Percentiles rank a stretch among this genome's conserved stretches.
Conservation (phyloP, 2,888 invertebrate genomes). For the Drosophila fungiperda region DNA sequence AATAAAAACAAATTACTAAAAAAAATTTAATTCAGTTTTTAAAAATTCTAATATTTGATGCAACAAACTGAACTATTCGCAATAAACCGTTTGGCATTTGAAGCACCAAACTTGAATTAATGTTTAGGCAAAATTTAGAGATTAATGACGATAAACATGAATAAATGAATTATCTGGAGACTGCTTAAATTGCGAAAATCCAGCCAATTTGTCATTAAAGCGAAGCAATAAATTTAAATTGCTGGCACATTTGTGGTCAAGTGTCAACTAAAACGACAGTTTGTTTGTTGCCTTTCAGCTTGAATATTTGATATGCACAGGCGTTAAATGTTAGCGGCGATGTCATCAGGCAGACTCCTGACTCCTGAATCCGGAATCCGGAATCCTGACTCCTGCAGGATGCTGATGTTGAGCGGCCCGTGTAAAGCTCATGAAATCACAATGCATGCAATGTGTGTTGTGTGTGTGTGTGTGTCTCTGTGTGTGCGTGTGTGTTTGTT, state of each 20-base stretch:
- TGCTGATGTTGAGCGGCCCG: slow-evolving; percentile 33
- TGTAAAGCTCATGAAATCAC: slow-evolving; percentile 50
- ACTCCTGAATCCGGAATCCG: too few relatives aligned
- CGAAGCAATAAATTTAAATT: slow-evolving; percentile 9
- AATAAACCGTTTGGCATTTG: neutral
- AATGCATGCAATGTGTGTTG: slow-evolving; percentile 34
- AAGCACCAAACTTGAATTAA: neutral
- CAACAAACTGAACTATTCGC: neutral
- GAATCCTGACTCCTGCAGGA: slow-evolving; percentile 34
- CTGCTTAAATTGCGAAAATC: neutral
- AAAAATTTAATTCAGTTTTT: neutral
- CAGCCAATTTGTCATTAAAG: slow-evolving; percentile 6
- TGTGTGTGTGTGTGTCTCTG: slow-evolving; percentile 10
- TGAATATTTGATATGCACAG: slow-evolving; percentile 55
- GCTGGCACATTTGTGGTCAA: slow-evolving; percentile 4
- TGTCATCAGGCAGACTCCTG: slow-evolving; percentile 49
- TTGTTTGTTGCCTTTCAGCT: slow-evolving; percentile 21
- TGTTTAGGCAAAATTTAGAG: neutral
- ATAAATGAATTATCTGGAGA: neutral
- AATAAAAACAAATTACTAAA: neutral
- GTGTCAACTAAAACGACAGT: neutral
- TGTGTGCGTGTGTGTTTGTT: slow-evolving; percentile 45
- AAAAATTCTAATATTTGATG: neutral
- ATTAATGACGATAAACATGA: neutral
- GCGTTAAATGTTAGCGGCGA: slow-evolving; percentile 63